Evolutionary conservation across 2,888 invertebrate genomes (phyloP).

Genomic region (Lycophotia porphyrea): DNA sequence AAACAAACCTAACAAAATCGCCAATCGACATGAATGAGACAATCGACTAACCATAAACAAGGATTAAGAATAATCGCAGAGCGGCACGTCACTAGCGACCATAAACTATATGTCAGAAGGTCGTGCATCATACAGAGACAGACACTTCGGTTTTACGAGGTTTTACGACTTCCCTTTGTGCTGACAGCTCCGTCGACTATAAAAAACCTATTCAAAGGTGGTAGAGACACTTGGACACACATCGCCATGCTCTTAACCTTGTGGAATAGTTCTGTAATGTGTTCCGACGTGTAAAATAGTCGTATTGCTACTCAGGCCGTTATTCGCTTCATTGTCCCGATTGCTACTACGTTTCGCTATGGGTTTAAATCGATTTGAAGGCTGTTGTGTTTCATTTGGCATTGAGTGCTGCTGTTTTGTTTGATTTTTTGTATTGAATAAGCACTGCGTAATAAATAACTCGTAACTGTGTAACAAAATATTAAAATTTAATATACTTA

Average conservation of each 20-base stretch:
- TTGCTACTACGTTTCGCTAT: conserved; percentile 60
- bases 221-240: conserved; percentile 74
- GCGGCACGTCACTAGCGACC: conserved; percentile 69
- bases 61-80: conserved; percentile 79
- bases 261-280: conserved; percentile 66
- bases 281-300: conserved; percentile 59
- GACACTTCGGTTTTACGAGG: conserved; percentile 80
- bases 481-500: too few relatives aligned
- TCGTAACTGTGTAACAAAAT: background rate
- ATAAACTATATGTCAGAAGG: conserved; percentile 76
- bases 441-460: background rate
- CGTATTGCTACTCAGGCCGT: conserved; percentile 54
- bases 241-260: conserved; percentile 73
- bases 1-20: conserved; percentile 61
- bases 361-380: conserved; percentile 53
- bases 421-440: conserved; percentile 5
- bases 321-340: conserved; percentile 50
- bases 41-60: conserved; percentile 76
- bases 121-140: conserved; percentile 78
- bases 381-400: conserved; percentile 46
- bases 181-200: conserved; percentile 73
- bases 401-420: conserved; percentile 35
- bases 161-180: conserved; percentile 84
- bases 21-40: conserved; percentile 69
- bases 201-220: conserved; percentile 80